Evolutionary conservation across 2,797 vertebrate species (phyloP), one percentile per base, ranked within the genome.

Genomic region (Labroides dimidiatus): DNA sequence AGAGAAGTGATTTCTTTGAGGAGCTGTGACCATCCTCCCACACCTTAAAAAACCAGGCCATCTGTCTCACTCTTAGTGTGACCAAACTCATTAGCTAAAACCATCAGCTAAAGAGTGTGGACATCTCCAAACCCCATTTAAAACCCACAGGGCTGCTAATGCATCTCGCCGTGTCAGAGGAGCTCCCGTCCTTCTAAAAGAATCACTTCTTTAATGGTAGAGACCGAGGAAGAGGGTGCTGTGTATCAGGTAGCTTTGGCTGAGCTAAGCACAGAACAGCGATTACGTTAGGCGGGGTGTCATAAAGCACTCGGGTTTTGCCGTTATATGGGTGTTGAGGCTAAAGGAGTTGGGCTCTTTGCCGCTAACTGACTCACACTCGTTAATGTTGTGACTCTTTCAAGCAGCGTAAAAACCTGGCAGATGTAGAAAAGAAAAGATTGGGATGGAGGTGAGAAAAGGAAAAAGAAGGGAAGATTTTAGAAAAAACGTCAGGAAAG

Each of bases 361-460:
- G 85, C 89, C 84, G 82, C 92, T 93, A 87, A 94, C 92, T 90
- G 91, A 95, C 94, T 95, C 94, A 94, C 94, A 87, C 93, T 94
- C 72, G 94, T 95, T 91, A 95, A 92, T 79, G 93, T 94, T 90
- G 94, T 94, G 93, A 95, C 94, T 94, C 94, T 92, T 94, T 94
- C 94, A 75, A 95, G 94, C 94, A 95, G 94, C 91, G 92, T 86
- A 93, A 95, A 94, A 91, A 94, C 94, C 94, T 95, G 93, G 92
- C 90, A 75, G 88, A 92, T 84, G 89, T 78, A 82, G 92, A 93
- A 93, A 47, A 86, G 72, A 80, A 84, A 90, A 93, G 84, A 85
- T 88, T 81, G 87, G 84, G 76, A 92, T 93, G 92, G 86, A 93
- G 74, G 87, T 92, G 87, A 91, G 92, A 93, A 84, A 90, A 89